Evolutionary conservation across 2,113 vertebrate genomes (phyloP), one percentile per base, ranked within the genome.

Genomic region (Trachemys scripta): DNA sequence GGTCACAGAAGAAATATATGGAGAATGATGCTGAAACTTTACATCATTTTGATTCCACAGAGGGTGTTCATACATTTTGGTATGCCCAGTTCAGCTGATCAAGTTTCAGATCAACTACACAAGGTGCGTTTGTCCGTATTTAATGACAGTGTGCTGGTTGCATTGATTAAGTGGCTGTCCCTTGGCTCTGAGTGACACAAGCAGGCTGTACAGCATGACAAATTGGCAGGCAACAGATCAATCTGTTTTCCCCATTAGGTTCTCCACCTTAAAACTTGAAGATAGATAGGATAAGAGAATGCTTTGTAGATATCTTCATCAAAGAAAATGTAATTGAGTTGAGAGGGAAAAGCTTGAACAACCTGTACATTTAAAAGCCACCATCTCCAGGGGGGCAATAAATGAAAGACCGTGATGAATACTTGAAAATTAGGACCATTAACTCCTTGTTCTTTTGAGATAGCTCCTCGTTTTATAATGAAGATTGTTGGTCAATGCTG

Each of bases 201-300:
- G 62, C 82, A 91, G 94, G 80, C 82, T 96, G 93, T 84, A 82
- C 89, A 96, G 84, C 92, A 89, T 98, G 98, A 99, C 98, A 98
- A 97, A 98, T 98, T 98, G 97, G 97, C 96, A 97, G 97, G 98
- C 96, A 95, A 96, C 98, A 96, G 98, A 99, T 99, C 98, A 98
- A 98, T 99, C 98, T 98, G 96, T 97, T 95, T 98, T 97, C 92
- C 97, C 98, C 96, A 98, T 98, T 96, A 98, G 98, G 97, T 87
- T 16, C 3, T 24, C 14, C 5, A 42, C 47, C 54, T 31, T 2
- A 57, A 84, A 89, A 80, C 81, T 56, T 80, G 4, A 17, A 87
- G 69, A 78, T 62, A 72, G 17, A 0, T 51, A 90, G 89, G 51
- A 87, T 72, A 96, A 19, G 22, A 35, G 94, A 88, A 91, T 96